These are phyloP conservation scores for Sebastes kiyomatsui DNA, from an alignment of 2,797 vertebrate species.

Conservation along the genomic window DNA sequence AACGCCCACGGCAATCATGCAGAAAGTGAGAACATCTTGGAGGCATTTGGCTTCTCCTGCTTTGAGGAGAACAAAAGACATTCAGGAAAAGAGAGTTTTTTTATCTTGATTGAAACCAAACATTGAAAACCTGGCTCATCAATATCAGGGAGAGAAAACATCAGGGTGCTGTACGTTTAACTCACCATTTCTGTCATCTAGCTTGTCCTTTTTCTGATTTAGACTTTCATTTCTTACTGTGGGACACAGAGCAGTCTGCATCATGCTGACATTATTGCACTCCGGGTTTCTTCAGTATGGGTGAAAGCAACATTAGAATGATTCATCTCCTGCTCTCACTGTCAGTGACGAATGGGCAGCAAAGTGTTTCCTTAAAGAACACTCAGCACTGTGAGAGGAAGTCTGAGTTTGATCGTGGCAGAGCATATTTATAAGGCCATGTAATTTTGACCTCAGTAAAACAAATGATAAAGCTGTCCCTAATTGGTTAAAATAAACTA, in stretches of 20 bases:
- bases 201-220: background rate
- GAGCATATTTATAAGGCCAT: slow-evolving; percentile 10
- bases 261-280: slow-evolving; percentile 56
- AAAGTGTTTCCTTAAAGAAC: slow-evolving; percentile 56
- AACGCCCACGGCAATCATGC: background rate
- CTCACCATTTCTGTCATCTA: background rate
- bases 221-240: slow-evolving; percentile 27
- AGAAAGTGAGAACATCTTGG: background rate
- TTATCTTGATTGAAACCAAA: background rate
- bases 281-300: slow-evolving; percentile 50
- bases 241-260: slow-evolving; percentile 30
- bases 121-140: background rate
- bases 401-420: slow-evolving; percentile 19
- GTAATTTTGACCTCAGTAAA: background rate
- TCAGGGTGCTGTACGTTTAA: background rate
- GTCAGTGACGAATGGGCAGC: slow-evolving; percentile 59
- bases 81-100: background rate
- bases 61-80: background rate
- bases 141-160: background rate
- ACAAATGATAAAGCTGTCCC: background rate
- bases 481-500: background rate
- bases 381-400: slow-evolving; percentile 44
- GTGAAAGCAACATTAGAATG: slow-evolving; percentile 61
- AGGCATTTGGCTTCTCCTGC: background rate
- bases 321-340: slow-evolving; percentile 64